Evolutionary conservation across 2,888 invertebrate species (phyloP).

Genomic region (Litoditis marina): DNA sequence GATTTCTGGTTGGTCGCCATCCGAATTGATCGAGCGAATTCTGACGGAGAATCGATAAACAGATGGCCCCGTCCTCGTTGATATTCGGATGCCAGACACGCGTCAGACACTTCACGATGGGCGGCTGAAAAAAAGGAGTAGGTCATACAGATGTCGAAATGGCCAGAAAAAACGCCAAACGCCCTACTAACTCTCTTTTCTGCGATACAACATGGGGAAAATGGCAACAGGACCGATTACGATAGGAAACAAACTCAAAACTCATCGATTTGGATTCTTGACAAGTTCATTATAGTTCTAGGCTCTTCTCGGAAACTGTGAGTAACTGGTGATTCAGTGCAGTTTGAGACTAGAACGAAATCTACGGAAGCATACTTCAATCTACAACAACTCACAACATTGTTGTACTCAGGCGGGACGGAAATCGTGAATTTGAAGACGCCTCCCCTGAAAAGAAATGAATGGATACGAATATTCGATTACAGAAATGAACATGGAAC

Average conservation of each 20-base stretch:
- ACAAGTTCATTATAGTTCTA: no score
- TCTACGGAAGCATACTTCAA: no score
- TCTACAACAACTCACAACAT: conserved; percentile 82
- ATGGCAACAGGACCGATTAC: no score
- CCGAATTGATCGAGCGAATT: conserved; percentile 84
- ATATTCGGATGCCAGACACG: conserved; percentile 94
- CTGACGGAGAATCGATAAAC: conserved; percentile 82
- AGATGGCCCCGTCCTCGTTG: conserved; percentile 85
- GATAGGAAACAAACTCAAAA: no score
- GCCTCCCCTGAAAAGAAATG: conserved; percentile 76
- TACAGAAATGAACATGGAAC: no score
- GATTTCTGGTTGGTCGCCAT: conserved; percentile 53
- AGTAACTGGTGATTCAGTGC: no score
- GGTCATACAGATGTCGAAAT: no score
- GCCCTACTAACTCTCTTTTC: no score
- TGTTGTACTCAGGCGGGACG: conserved; percentile 91
- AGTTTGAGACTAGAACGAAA: no score
- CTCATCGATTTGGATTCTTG: no score
- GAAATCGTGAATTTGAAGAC: conserved; percentile 79
- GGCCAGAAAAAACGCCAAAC: not conserved
- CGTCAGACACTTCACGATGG: conserved; percentile 84
- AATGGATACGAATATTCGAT: not conserved
- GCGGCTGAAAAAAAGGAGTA: conserved; percentile 72
- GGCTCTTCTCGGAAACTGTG: no score
- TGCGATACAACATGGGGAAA: no score